phyloP scores from a whole-genome alignment of 1,140 invertebrate genomes.

The Coenobita brevimanus region DNA sequence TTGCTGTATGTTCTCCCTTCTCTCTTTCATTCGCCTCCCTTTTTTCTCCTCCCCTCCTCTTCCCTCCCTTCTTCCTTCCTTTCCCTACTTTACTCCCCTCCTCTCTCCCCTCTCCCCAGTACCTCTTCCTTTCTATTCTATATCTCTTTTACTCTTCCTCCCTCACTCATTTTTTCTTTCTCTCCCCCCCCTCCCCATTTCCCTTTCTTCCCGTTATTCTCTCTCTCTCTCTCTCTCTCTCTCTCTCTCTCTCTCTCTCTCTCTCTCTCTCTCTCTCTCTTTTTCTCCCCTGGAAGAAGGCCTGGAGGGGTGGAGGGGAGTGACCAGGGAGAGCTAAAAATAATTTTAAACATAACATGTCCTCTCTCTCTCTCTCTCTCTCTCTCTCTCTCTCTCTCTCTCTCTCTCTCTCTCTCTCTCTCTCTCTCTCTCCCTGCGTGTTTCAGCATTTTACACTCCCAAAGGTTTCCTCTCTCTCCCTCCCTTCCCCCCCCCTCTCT shows the following conservation, averaged over 20 bases:
- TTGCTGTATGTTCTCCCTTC: not conserved
- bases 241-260: not conserved
- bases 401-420: not conserved
- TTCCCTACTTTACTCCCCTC: too few species aligned
- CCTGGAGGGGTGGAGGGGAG: too few species aligned
- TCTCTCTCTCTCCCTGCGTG: too few species aligned
- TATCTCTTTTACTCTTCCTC: not conserved
- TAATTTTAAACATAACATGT: too few species aligned
- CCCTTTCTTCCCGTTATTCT: not conserved
- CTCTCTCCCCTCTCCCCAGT: too few species aligned
- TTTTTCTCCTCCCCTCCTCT: too few species aligned
- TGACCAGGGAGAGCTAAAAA: too few species aligned
- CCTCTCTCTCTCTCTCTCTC: not conserved
- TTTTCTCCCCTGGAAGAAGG: not conserved
- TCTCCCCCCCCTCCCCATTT: not conserved
- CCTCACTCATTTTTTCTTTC: not conserved
- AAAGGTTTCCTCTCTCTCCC: conserved; percentile 8
- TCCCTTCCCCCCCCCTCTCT: not conserved
- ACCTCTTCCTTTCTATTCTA: not conserved
- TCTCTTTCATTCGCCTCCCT: too few species aligned
- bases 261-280: conserved; percentile 1
- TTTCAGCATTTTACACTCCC: too few species aligned
- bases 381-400: not conserved
- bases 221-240: not conserved
- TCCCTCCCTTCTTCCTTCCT: too few species aligned